Conservation (phyloP, 2,797 vertebrate species). For the Masticophis lateralis region DNA sequence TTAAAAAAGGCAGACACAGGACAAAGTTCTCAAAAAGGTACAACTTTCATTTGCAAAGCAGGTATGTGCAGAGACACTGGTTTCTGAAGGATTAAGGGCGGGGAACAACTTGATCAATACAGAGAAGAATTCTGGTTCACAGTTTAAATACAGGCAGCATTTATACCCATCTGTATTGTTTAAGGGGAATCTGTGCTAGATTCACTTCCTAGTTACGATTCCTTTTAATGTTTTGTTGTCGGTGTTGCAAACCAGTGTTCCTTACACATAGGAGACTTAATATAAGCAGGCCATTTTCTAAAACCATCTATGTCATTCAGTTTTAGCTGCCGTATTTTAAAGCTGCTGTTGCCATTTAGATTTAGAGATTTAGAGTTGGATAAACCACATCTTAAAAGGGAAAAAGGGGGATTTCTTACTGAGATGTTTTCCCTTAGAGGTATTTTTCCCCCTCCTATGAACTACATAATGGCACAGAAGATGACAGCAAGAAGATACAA, state of each 20-base stretch:
- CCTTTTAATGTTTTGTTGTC: neutral
- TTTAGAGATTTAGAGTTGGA: neutral
- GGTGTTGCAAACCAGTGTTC: conserved; percentile 21
- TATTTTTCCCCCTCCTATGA: neutral
- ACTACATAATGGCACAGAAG: conserved; percentile 2
- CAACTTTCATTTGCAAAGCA: conserved; percentile 36
- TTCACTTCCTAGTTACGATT: neutral
- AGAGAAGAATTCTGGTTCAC: neutral
- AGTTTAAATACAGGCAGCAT: neutral
- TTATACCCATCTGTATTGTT: neutral
- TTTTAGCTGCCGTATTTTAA: conserved; percentile 26
- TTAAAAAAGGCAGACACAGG: conserved; percentile 71
- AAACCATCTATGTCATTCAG: conserved; percentile 24
- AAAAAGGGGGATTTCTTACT: neutral
- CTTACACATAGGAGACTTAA: conserved; percentile 25
- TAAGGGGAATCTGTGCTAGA: neutral
- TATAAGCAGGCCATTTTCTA: conserved; percentile 43
- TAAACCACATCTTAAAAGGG: neutral
- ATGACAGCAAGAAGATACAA: conserved; percentile 10
- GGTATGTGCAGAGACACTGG: conserved; percentile 31
- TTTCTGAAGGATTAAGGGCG: neutral
- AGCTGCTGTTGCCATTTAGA: neutral
- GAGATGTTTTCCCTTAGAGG: neutral
- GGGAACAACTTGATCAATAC: no score
- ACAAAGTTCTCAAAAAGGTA: conserved; percentile 61